These are phyloP conservation scores for Cotesia chilonis DNA, from an alignment of 1,140 invertebrate species.

Conservation along the genomic window DNA sequence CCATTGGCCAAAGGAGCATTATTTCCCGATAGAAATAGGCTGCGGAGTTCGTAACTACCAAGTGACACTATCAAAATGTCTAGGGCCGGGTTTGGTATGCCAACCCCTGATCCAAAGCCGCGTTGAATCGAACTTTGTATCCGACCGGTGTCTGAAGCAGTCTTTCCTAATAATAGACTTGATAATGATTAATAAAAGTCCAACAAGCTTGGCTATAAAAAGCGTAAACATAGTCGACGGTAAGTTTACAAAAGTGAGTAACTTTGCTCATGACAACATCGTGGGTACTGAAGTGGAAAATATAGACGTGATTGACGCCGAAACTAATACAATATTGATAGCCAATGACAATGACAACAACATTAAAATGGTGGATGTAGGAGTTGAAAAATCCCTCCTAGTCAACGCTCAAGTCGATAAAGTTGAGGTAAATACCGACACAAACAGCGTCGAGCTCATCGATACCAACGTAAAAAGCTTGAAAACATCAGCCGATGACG, in stretches of 20 bases:
- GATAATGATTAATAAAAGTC: no score
- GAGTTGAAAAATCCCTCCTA: background rate
- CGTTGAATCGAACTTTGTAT: background rate
- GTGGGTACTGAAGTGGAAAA: background rate
- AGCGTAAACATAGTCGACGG: no score
- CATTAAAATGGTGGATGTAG: background rate
- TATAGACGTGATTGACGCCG: background rate
- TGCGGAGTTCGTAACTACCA: conserved; percentile 17
- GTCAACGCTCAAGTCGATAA: background rate
- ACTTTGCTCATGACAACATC: no score
- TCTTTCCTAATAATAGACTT: background rate
- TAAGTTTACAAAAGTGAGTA: no score
- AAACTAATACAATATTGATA: conserved; percentile 4
- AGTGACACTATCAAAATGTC: conserved; percentile 13
- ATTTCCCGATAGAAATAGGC: background rate
- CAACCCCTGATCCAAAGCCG: background rate
- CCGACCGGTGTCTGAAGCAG: background rate
- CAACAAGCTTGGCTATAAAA: no score
- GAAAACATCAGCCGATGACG: no score
- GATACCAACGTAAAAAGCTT: no score
- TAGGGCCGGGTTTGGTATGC: background rate
- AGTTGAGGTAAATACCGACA: no score
- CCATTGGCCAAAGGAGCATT: background rate
- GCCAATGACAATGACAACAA: background rate
- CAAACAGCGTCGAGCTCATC: no score